These are phyloP conservation scores for Coenobita brevimanus DNA, from an alignment of 1,140 invertebrate genomes.

Conservation along the genomic window DNA sequence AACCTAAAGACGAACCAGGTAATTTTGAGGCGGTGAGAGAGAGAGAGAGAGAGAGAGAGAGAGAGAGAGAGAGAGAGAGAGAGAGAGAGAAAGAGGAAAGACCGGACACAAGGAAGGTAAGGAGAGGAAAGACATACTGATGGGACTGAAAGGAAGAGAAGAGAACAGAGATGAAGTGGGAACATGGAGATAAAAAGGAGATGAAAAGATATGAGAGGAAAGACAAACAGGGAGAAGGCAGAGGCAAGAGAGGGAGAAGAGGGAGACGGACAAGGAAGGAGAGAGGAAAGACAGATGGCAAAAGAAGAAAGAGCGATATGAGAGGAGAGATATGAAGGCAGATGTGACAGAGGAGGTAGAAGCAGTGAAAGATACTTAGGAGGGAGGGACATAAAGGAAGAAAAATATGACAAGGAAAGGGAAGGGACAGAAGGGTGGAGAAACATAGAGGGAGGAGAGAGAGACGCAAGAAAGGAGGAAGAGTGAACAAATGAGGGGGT, in stretches of 20 bases:
- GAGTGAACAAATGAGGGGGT: no score
- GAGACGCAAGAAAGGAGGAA: neutral
- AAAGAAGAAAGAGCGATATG: neutral
- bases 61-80: slow-evolving; percentile 31
- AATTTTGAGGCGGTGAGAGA: neutral
- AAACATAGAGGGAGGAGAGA: neutral
- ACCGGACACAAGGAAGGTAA: neutral
- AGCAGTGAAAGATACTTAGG: no score
- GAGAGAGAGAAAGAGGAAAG: slow-evolving; percentile 18
- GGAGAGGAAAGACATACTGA: neutral
- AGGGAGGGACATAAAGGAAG: neutral
- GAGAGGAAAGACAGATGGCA: neutral
- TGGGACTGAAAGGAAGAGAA: neutral
- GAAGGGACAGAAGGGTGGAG: neutral
- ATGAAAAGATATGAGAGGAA: no score
- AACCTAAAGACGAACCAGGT: no score
- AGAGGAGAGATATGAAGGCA: neutral
- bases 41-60: slow-evolving; percentile 27
- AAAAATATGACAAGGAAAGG: neutral
- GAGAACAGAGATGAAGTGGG: no score
- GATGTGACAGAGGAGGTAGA: no score
- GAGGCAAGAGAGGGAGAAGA: neutral
- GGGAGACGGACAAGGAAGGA: neutral
- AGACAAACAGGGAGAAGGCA: neutral
- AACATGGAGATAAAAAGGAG: no score